Evolutionary conservation across 2,888 invertebrate genomes (phyloP).

Genomic region (Brachylomia viminalis): DNA sequence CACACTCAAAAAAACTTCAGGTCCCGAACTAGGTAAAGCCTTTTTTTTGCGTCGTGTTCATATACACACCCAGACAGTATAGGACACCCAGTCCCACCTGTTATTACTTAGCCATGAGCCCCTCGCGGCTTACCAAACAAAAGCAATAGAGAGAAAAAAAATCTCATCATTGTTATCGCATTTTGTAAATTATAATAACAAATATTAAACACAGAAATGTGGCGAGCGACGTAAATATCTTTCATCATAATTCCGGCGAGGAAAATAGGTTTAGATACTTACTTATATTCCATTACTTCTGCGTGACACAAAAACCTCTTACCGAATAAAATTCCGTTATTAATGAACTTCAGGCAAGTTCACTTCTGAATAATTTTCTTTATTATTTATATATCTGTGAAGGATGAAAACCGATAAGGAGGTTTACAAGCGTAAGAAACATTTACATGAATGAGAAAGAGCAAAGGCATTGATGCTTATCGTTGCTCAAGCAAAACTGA

Average conservation of each 20-base stretch:
- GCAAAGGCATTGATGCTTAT: background rate
- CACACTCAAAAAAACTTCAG: too few relatives aligned
- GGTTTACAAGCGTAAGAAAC: background rate
- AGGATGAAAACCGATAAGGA: background rate
- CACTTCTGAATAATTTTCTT: slow-evolving; percentile 4
- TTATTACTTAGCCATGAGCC: background rate
- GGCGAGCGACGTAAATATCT: background rate
- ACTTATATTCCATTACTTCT: slow-evolving; percentile 8
- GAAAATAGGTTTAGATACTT: background rate
- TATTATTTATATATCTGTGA: background rate
- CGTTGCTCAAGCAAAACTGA: background rate
- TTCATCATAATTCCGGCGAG: background rate
- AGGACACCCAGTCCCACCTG: too few relatives aligned
- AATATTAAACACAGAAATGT: slow-evolving; percentile 4
- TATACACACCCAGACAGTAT: too few relatives aligned
- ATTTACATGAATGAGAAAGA: background rate
- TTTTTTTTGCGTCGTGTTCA: too few relatives aligned
- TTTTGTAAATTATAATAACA: background rate
- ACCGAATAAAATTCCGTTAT: slow-evolving; percentile 7
- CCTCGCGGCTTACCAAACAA: background rate
- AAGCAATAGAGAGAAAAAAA: background rate
- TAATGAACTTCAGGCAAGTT: slow-evolving; percentile 14
- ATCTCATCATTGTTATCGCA: too few relatives aligned
- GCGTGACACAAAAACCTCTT: slow-evolving; percentile 6
- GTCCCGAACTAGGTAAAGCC: too few relatives aligned